Base-by-base conservation (phyloP, 2,797 vertebrate species). In the Pelobates cultripes region DNA sequence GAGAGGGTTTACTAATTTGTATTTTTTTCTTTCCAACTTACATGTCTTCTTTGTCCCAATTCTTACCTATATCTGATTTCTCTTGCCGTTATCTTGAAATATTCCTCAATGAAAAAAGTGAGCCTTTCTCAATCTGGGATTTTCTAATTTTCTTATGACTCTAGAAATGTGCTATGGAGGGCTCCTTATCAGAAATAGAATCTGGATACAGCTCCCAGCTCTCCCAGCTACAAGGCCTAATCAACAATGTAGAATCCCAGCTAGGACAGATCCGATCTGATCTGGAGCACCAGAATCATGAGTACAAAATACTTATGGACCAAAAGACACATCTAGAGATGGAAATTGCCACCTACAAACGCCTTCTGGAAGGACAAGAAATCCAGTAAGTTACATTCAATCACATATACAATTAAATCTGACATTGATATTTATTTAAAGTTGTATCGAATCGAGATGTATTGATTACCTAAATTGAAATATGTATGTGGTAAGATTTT, bases 271-370 rank as follows among this genome's bases (percentile, higher is more conserved):
- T 76, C 40, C 73, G 86, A 88, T 85, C 81, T 0, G 92, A 95
- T 83, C 93, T 85, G 91, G 79, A 81, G 69, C 73, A 15, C 3
- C 79, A 94, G 87, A 68, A 92, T 3, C 86, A 92, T 0, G 94
- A 95, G 43, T 96, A 95, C 88, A 83, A 90, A 85, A 84, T 88
- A 42, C 91, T 96, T 8, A 88, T 95, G 87, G 94, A 95, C 63
- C 90, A 95, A 83, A 95, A 96, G 90, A 90, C 91, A 75, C 79
- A 91, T 1, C 91, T 96, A 85, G 95, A 96, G 89, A 66, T 88
- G 8, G 95, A 96, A 91, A 96, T 96, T 2, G 81, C 87, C 0
- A 93, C 79, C 3, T 81, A 81, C 73, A 81, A 81, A 53, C 28
- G 45, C 6, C 66, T 81, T 4, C 43, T 80, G 7, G 72, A 80